Evolutionary conservation across 1,140 invertebrate species (phyloP), one percentile per base, ranked within the genome.

Genomic region (Magallana gigas): DNA sequence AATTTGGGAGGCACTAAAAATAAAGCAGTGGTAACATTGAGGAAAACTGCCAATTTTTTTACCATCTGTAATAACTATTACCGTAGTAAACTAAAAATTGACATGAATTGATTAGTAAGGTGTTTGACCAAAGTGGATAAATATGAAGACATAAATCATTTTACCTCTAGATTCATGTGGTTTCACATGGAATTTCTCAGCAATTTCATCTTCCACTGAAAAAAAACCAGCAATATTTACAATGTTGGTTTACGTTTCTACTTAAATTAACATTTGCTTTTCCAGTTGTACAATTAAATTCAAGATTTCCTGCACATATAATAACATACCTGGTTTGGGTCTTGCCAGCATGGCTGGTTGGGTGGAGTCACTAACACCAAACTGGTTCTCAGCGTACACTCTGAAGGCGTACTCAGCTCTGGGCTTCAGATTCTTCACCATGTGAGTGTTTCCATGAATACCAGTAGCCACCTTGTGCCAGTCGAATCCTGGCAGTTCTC

Each of bases 391-490:
- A 12, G 92, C 92, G 23, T 89, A 85, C 36, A 94, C 91, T 9
- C 93, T 83, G 90, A 94, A 94, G 64, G 89, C 87, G 83, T 94
- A 94, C 60, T 94, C 93, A 60, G 86, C 92, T 29, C 92, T 91
- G 12, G 93, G 92, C 83, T 86, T 87, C 14, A 94, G 89, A 48
- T 92, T 85, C 29, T 90, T 82, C 5, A 90, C 91, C 23, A 90
- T 83, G 87, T 92, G 90, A 7, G 89, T 88, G 3, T 92, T 93
- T 23, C 90, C 88, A 23, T 90, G 89, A 14, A 94, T 88, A 68
- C 90, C 89, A 16, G 89, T 86, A 11, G 91, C 93, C 36, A 94
- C 81, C 86, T 90, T 90, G 18, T 86, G 90, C 94, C 94, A 95
- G n/a, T 92, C 90, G 85, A 84, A 88, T 48, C 89, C 92, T 14